Conservation (phyloP, 2,888 invertebrate species). For the Himalopsyche tibetana region DNA sequence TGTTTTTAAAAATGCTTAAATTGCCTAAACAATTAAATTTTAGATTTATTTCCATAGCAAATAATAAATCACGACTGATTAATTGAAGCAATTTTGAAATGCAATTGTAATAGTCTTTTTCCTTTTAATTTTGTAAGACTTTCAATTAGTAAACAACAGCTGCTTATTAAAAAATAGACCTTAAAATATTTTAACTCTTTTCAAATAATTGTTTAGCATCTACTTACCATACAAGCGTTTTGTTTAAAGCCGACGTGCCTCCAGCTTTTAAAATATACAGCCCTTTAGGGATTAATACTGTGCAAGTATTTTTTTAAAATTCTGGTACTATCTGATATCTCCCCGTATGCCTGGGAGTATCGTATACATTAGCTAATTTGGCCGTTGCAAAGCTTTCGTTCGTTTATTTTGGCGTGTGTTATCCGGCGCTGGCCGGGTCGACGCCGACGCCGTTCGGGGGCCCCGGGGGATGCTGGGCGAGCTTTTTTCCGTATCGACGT, state of each 20-base stretch:
- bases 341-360: constrained; percentile 56
- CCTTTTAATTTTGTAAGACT: too few species aligned
- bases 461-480: constrained; percentile 16
- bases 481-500: constrained; percentile 18
- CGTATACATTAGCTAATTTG: constrained; percentile 66
- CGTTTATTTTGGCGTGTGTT: constrained; percentile 56
- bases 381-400: constrained; percentile 60
- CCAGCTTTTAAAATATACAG: constrained; percentile 43
- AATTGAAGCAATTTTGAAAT: too few species aligned
- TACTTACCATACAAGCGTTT: too few species aligned
- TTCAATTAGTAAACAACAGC: too few species aligned
- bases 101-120: too few species aligned
- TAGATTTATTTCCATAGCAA: too few species aligned
- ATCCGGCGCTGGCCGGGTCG: constrained; percentile 45
- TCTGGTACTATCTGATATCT: constrained; percentile 52
- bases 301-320: constrained; percentile 51
- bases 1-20: too few species aligned
- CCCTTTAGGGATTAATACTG: constrained; percentile 41
- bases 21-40: too few species aligned
- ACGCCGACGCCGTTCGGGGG: constrained; percentile 16
- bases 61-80: too few species aligned
- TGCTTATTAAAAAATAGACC: too few species aligned
- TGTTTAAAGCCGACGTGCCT: neutral
- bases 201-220: too few species aligned
- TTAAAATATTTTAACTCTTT: too few species aligned